Conservation (phyloP, 2,797 vertebrate genomes). For the Macroramphosus scolopax region DNA sequence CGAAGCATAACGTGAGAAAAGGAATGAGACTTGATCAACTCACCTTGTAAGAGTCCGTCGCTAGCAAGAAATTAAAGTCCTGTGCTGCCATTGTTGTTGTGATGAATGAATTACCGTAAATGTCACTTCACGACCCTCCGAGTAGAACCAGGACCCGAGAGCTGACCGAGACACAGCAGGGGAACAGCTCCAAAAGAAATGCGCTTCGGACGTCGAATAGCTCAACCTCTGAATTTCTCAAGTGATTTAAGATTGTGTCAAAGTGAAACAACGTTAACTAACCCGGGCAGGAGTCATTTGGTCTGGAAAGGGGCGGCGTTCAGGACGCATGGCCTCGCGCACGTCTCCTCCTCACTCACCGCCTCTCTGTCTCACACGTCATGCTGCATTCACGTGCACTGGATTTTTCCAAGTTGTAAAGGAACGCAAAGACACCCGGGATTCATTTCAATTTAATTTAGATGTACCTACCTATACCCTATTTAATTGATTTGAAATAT, state of each 20-base stretch:
- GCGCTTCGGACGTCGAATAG: background rate
- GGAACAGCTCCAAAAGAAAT: background rate
- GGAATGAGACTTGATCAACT: constrained; percentile 7
- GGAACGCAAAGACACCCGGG: too few relatives aligned
- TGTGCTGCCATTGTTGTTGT: constrained; percentile 72
- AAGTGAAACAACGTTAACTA: too few relatives aligned
- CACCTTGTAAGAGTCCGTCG: constrained; percentile 83
- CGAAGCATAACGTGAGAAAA: fast-evolving
- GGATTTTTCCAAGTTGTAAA: too few relatives aligned
- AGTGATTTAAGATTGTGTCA: background rate
- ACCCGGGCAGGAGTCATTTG: background rate
- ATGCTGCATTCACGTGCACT: constrained; percentile 36
- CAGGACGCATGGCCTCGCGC: constrained; percentile 18
- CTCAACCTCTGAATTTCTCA: background rate
- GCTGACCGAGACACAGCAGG: background rate
- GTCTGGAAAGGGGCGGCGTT: constrained; percentile 29
- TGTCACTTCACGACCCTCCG: constrained; percentile 13
- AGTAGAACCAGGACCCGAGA: too few relatives aligned
- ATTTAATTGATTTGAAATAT: too few relatives aligned
- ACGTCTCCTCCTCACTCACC: constrained; percentile 20
- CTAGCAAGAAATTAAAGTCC: constrained; percentile 80
- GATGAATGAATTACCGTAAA: constrained; percentile 42
- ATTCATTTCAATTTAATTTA: too few relatives aligned
- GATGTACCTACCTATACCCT: too few relatives aligned
- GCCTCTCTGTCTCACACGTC: constrained; percentile 10